A percentile compares a stretch with the other conserved stretches of the same genome.
These are phyloP conservation scores for Virgularia gustaviana DNA, from an alignment of 92 coral and sea anemone genomes.

Conservation along the genomic window DNA sequence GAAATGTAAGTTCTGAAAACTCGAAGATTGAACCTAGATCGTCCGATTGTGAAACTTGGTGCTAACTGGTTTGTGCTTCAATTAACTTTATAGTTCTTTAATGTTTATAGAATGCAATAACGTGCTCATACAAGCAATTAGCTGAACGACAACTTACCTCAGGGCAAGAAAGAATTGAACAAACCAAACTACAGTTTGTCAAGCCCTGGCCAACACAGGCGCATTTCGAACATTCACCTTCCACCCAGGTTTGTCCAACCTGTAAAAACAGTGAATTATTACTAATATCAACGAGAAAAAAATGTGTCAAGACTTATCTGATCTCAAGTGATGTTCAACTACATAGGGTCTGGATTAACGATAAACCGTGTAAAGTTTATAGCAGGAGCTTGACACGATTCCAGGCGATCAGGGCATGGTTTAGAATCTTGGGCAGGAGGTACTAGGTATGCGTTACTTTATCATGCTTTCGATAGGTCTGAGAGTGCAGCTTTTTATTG, in stretches of 20 bases:
- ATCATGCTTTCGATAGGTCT: not conserved
- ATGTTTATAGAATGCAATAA: not conserved
- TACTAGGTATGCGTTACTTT: not conserved
- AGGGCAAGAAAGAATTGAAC: conserved; percentile 30
- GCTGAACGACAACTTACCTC: not conserved
- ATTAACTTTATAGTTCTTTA: too few relatives aligned
- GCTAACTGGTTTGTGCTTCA: too few relatives aligned
- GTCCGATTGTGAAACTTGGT: too few relatives aligned
- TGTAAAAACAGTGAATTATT: not conserved
- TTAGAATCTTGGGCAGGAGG: not conserved
- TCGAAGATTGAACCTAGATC: too few relatives aligned
- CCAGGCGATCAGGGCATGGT: too few relatives aligned
- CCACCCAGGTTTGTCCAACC: conserved; percentile 25
- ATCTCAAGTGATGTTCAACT: too few relatives aligned
- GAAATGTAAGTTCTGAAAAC: too few relatives aligned
- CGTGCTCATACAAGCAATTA: not conserved
- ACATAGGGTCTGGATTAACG: too few relatives aligned
- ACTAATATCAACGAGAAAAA: not conserved
- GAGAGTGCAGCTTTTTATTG: too few relatives aligned
- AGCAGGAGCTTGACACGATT: too few relatives aligned
- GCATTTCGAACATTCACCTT: conserved; percentile 8
- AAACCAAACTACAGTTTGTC: conserved; percentile 10
- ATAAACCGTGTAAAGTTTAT: too few relatives aligned
- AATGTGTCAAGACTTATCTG: not conserved
- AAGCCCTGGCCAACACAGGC: conserved; percentile 18